A percentile compares a stretch with the other conserved stretches of the same genome.
Conservation (phyloP, 1,140 invertebrate species). For the Sycobia sp. region DNA sequence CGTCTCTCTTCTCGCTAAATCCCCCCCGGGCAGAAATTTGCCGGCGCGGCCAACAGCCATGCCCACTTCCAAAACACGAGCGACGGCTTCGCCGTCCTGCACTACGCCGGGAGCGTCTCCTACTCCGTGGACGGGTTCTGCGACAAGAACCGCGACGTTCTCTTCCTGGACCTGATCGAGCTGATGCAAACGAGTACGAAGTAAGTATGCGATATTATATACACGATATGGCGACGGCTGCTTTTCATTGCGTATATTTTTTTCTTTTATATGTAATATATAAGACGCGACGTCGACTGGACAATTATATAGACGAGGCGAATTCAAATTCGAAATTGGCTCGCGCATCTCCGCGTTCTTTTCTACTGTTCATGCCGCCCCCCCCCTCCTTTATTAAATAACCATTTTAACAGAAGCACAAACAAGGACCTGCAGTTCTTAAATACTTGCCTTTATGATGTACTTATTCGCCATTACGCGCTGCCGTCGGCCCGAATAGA, state of each 20-base stretch:
- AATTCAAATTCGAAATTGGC: no score
- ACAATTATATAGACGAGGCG: no score
- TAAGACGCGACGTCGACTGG: no score
- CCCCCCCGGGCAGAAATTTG: slow-evolving; percentile 67
- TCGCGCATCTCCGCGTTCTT: not conserved
- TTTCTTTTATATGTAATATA: no score
- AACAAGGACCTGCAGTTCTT: no score
- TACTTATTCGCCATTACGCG: no score
- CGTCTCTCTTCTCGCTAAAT: not conserved
- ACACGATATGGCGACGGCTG: no score
- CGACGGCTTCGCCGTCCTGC: slow-evolving; percentile 72
- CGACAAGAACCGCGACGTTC: slow-evolving; percentile 77
- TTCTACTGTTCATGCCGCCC: no score
- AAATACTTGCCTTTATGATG: no score
- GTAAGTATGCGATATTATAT: slow-evolving; percentile 57
- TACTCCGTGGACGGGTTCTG: slow-evolving; percentile 78
- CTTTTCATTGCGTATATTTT: no score
- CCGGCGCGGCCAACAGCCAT: slow-evolving; percentile 62
- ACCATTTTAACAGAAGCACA: not conserved
- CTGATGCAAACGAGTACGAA: slow-evolving; percentile 75
- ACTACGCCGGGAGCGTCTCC: slow-evolving; percentile 77
- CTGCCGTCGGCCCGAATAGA: no score
- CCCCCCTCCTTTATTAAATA: not conserved
- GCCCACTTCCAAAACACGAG: slow-evolving; percentile 68
- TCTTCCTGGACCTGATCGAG: slow-evolving; percentile 75